These are phyloP conservation scores for Oreotrochilus melanogaster DNA, from an alignment of 2,113 vertebrate species.

Conservation along the genomic window DNA sequence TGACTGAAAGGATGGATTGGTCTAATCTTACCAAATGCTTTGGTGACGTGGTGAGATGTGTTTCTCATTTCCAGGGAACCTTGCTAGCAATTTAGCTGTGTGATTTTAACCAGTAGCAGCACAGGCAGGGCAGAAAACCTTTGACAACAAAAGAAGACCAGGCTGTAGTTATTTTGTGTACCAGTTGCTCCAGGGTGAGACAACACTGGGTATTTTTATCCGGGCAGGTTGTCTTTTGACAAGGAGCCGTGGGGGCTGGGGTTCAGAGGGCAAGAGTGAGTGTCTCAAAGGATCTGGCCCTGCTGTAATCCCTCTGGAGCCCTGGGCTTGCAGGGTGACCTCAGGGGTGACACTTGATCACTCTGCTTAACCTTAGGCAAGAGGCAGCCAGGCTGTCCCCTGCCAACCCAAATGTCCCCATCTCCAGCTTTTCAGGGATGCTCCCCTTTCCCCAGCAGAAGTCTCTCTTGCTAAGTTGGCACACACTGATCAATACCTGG, in stretches of 20 bases:
- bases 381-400: conserved; percentile 12
- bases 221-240: conserved; percentile 45
- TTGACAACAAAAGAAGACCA: background rate
- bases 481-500: background rate
- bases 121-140: background rate
- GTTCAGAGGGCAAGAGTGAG: conserved; percentile 9
- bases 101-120: background rate
- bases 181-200: conserved; percentile 10
- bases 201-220: conserved; percentile 42
- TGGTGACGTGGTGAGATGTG: background rate
- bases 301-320: conserved; percentile 52
- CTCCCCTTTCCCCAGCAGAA: background rate
- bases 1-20: background rate
- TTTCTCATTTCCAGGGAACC: background rate
- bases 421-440: background rate
- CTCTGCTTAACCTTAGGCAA: conserved; percentile 24
- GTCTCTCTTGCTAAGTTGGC: background rate
- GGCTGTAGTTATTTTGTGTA: background rate
- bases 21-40: background rate
- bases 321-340: conserved; percentile 33
- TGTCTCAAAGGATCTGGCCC: background rate
- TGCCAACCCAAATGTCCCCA: background rate
- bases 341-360: conserved; percentile 48
- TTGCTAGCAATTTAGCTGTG: background rate
- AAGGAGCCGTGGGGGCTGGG: conserved; percentile 49